A percentile compares a stretch with the other conserved stretches of the same genome.
Evolutionary conservation across 2,113 vertebrate species (phyloP).

Genomic region (Callipepla californica): DNA sequence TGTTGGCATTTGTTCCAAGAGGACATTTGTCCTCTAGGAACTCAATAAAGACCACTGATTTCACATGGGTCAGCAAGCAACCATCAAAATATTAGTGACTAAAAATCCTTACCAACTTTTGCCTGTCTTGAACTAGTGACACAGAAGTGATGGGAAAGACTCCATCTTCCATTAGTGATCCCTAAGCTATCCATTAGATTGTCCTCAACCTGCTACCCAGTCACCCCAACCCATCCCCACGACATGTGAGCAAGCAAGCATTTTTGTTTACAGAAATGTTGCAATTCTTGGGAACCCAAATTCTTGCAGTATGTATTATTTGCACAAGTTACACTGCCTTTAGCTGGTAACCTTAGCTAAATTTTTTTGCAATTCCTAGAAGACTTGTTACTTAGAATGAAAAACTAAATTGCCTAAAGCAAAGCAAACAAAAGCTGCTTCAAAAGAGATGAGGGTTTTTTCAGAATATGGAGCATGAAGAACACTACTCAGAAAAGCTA

Average conservation of each 20-base stretch:
- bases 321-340: neutral
- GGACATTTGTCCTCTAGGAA: constrained; percentile 13
- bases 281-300: neutral
- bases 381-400: neutral
- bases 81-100: constrained; percentile 26
- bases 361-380: neutral
- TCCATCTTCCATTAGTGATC: constrained; percentile 62
- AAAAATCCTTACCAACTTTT: constrained; percentile 34
- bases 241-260: neutral
- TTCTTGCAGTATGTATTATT: neutral
- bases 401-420: neutral
- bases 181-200: constrained; percentile 19
- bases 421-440: neutral
- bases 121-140: constrained; percentile 53
- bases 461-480: neutral
- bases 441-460: neutral
- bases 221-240: constrained; percentile 3
- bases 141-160: constrained; percentile 54
- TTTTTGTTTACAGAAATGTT: neutral
- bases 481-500: neutral
- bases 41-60: neutral
- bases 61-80: constrained; percentile 35
- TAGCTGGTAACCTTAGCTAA: neutral
- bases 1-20: neutral
- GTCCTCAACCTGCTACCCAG: constrained; percentile 23